These are phyloP conservation scores for Augochlorella aurata DNA, from an alignment of 2,888 invertebrate genomes.

Conservation along the genomic window DNA sequence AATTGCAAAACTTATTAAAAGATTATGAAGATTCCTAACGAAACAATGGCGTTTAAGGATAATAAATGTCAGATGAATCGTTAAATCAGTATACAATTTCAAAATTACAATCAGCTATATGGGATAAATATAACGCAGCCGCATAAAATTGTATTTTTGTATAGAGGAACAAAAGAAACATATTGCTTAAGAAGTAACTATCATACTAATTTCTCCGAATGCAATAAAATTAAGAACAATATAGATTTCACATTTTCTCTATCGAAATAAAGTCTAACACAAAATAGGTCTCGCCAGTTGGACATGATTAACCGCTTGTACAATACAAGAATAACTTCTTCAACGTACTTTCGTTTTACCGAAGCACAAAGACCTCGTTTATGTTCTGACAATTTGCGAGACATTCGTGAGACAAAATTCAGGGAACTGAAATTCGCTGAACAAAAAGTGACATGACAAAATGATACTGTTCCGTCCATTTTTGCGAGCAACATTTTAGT, in stretches of 20 bases:
- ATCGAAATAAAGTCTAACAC: not conserved
- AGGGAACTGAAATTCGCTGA: not conserved
- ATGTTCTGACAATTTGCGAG: not conserved
- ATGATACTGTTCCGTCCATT: not conserved
- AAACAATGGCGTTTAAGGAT: too few species aligned
- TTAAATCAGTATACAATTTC: too few species aligned
- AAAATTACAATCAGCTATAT: too few species aligned
- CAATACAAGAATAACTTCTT: not conserved
- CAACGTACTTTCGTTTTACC: not conserved
- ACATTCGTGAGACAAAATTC: not conserved
- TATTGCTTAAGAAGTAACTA: too few species aligned
- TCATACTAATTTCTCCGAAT: not conserved
- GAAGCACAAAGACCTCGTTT: not conserved
- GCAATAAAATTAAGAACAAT: not conserved
- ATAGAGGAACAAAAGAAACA: too few species aligned
- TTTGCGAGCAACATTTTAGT: not conserved
- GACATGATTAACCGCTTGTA: not conserved
- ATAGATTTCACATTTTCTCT: not conserved
- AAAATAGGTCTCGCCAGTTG: not conserved
- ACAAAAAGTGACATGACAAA: not conserved
- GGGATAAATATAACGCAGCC: too few species aligned
- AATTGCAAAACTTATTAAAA: too few species aligned
- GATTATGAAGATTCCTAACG: too few species aligned
- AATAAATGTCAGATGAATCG: too few species aligned
- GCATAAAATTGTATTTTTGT: too few species aligned